Evolutionary conservation across 1,140 invertebrate species (phyloP), one percentile per base, ranked within the genome.

Genomic region (Triops longicaudatus): DNA sequence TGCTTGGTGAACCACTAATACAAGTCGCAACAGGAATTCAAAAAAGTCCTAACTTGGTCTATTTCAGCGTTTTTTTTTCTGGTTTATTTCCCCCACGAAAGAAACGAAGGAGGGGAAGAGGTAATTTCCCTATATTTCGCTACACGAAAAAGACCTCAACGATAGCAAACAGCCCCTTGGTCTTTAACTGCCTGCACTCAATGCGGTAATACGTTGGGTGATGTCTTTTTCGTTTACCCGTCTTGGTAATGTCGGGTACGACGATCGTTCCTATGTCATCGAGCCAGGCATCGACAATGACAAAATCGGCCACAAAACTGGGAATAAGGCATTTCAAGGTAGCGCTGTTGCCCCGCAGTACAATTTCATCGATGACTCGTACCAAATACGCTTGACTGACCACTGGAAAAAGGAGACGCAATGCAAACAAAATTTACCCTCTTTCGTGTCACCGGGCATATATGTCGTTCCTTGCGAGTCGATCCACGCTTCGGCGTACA

Each of bases 271-370:
- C 74, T 26, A 43, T 22, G 74, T 75, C 74, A 42, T 75, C 89
- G 82, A 95, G 87, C 94, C 94, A 96, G 81, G 92, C 91, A 78
- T 89, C 88, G 81, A 95, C 91, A 82, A 86, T 87, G 81, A 95
- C 91, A 85, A 92, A 95, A 87, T 95, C 93, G 81, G 92, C 91
- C 75, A 95, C 93, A 86, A 95, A 95, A 85, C 92, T 94, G 79
- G 94, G 94, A 84, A 96, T 93, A 86, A 94, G 92, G 87, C 94
- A 96, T 88, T 94, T 95, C 81, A 96, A 87, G 83, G 95, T 91
- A 81, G 92, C 93, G 80, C 92, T 90, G 85, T 96, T 96, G 79
- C 93, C 93, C 83, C 91, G 89, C 81, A 95, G 88, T 78, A 95
- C 93, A 85, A 93, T 92, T 85, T 95, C 93, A 71, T 83, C 82